Evolutionary conservation across 1,140 invertebrate genomes (phyloP).

Genomic region (Melitaea cinxia): DNA sequence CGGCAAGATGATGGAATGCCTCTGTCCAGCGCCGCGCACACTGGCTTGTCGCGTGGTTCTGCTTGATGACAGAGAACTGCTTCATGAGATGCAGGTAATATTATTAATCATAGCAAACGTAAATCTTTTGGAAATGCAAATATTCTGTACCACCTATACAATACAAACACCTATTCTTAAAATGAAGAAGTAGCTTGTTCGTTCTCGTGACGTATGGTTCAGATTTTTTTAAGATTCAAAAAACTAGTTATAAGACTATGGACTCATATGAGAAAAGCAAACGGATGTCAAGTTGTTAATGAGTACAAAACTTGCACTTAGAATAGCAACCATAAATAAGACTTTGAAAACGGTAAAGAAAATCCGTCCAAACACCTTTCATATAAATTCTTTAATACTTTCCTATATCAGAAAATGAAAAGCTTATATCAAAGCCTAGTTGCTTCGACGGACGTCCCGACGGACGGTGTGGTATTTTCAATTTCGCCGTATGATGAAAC

Average conservation of each 20-base stretch:
- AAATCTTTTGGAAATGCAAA: not conserved
- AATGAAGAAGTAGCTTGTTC: too few relatives aligned
- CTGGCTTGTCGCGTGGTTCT: conserved; percentile 85
- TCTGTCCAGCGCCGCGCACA: conserved; percentile 83
- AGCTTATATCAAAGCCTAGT: conserved; percentile 56
- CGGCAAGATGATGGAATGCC: conserved; percentile 76
- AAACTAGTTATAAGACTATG: too few relatives aligned
- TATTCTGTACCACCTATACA: too few relatives aligned
- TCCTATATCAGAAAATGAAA: conserved; percentile 46
- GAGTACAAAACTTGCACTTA: not conserved
- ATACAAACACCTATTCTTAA: too few relatives aligned
- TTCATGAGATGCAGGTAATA: conserved; percentile 83
- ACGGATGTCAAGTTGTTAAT: not conserved
- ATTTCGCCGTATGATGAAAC: conserved; percentile 71
- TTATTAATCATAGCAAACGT: not conserved
- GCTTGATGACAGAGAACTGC: conserved; percentile 84
- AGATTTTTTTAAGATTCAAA: too few relatives aligned
- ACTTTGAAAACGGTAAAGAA: conserved; percentile 2
- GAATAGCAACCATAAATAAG: not conserved
- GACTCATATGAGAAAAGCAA: too few relatives aligned
- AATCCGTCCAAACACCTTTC: conserved; percentile 17
- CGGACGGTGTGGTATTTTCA: conserved; percentile 62
- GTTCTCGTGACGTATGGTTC: too few relatives aligned
- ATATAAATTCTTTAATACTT: conserved; percentile 35
- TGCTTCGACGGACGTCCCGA: conserved; percentile 46